phyloP scores from a whole-genome alignment of 2,113 vertebrate genomes.

The Natator depressus region DNA sequence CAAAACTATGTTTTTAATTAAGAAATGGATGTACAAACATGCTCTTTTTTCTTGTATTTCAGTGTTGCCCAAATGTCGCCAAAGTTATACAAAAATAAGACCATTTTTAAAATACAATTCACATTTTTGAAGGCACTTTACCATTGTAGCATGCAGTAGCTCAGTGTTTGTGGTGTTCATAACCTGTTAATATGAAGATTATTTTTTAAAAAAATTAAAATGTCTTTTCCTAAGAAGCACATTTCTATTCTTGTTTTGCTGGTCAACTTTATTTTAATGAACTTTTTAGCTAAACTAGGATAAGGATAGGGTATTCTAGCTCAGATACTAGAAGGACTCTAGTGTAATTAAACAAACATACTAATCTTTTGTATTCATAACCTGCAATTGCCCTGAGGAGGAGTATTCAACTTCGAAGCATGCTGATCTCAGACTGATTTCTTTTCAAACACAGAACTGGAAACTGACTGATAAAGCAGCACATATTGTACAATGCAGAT shows the following conservation, averaged over 20 bases:
- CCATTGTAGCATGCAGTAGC: background rate
- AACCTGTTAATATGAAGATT: background rate
- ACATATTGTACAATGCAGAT: background rate
- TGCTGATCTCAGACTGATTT: constrained; percentile 37
- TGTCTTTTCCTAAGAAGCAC: background rate
- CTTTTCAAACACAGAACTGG: constrained; percentile 32
- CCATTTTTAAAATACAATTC: background rate
- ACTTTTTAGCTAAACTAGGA: constrained; percentile 13
- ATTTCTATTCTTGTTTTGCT: background rate
- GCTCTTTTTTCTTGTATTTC: background rate
- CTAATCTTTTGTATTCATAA: constrained; percentile 38
- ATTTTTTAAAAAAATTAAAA: constrained; percentile 21
- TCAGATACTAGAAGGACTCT: background rate
- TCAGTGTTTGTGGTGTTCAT: background rate
- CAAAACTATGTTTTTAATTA: background rate
- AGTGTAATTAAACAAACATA: background rate
- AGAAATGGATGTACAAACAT: background rate
- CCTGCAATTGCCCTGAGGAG: constrained; percentile 34
- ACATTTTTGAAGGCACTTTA: background rate
- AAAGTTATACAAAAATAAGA: background rate
- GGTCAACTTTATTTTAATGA: background rate
- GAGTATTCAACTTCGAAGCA: constrained; percentile 51
- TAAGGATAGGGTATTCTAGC: background rate
- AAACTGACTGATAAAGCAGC: background rate
- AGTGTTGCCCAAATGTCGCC: background rate